Base-by-base conservation (phyloP, 2,797 vertebrate species). In the Ceryle rudis region DNA sequence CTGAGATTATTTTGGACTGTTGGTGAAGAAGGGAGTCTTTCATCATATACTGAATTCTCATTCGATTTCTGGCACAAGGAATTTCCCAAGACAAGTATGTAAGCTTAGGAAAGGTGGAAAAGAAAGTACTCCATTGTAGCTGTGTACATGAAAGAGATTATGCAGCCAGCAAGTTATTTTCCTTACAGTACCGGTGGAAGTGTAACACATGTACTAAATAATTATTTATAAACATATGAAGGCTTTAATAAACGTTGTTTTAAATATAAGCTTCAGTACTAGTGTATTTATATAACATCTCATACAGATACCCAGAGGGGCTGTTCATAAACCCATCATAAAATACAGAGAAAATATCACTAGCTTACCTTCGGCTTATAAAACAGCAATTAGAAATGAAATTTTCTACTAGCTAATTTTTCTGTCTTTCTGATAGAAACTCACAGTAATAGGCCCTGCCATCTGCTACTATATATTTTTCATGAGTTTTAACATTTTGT, bases 391-490 rank as follows among this genome's bases (percentile, higher is more conserved):
- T 93, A 87, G 85, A 95, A 97, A 86, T 79, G n/a, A 94, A 95
- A 90, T 79, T 29, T 54, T 19, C 51, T 51, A 26, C 49, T 51
- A 28, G 49, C 49, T 54, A 54, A 31, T 54, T 80, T 57, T 61
- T 82, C 66, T 81, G 26, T 84, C 65, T 91, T 42, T 93, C 81
- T 94, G 86, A 83, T 84, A 71, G 72, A 93, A 87, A 64, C 70
- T 95, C 86, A 35, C 83, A 96, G 94, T 91, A 94, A 95, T 96
- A 95, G 81, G 52, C 94, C 83, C 61, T 97, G 88, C 96, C 91
- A 95, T 97, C 96, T 97, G 96, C 93, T 97, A 82, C 92, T 90
- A 33, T 97, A 78, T 97, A 91, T 97, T 96, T 97, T 97, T 97
- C 89, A 74, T 87, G 89, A 95, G 93, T 92, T 97, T 89, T 94